A percentile compares a stretch with the other conserved stretches of the same genome.
These are phyloP conservation scores for Conomelus anceps DNA, from an alignment of 2,888 invertebrate genomes.

Conservation along the genomic window DNA sequence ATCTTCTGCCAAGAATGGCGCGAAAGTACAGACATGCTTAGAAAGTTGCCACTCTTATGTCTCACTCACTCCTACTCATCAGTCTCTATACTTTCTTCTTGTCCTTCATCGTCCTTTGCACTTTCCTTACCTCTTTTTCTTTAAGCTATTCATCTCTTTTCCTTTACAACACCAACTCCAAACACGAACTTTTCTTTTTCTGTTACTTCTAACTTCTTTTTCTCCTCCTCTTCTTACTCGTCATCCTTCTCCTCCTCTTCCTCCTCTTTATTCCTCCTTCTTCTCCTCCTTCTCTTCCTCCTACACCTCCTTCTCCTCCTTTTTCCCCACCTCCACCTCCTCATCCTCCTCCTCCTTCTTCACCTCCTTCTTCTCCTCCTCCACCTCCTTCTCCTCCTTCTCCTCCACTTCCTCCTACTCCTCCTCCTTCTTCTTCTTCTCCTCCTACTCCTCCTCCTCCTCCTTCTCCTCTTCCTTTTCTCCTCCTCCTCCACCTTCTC, in stretches of 20 bases:
- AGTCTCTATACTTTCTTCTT: not conserved
- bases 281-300: not conserved
- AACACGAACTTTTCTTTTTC: not conserved
- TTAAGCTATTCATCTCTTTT: not conserved
- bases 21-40: no score
- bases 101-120: not conserved
- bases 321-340: not conserved
- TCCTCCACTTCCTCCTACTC: not conserved
- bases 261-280: not conserved
- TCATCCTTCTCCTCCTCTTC: not conserved
- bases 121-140: not conserved
- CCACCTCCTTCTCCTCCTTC: not conserved
- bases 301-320: not conserved
- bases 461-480: no score
- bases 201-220: not conserved
- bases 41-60: not conserved
- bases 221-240: not conserved
- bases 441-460: not conserved
- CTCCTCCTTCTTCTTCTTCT: no score
- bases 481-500: not conserved
- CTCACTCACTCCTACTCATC: not conserved
- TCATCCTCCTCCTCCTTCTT: not conserved
- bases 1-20: no score
- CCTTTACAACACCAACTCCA: not conserved
- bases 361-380: not conserved